phyloP scores from a whole-genome alignment of 2,888 invertebrate genomes.

The Digitonthophagus gazella region DNA sequence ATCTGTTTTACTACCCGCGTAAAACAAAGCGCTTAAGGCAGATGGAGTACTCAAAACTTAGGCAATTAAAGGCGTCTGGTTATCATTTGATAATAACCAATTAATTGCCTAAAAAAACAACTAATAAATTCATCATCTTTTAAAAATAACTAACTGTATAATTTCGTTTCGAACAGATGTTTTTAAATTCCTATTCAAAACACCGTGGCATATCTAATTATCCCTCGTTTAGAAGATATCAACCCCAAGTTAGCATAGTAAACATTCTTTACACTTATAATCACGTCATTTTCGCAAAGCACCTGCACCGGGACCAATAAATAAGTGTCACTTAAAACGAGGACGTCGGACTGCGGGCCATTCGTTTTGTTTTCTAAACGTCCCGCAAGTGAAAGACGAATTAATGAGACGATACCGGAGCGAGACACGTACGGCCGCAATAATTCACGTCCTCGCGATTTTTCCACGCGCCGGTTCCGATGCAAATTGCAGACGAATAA shows the following conservation, averaged over 20 bases:
- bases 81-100: no score
- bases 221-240: not conserved
- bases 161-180: not conserved
- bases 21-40: conserved; percentile 10
- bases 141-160: no score
- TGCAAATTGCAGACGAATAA: conserved; percentile 8
- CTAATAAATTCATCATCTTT: no score
- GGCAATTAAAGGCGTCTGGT: not conserved
- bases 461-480: not conserved
- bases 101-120: no score
- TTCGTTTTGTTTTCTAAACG: not conserved
- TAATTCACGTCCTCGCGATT: not conserved
- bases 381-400: not conserved
- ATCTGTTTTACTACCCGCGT: conserved; percentile 5
- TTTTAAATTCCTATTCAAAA: not conserved
- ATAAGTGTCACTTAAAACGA: not conserved
- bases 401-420: not conserved
- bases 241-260: not conserved
- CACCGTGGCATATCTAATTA: not conserved
- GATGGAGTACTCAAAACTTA: not conserved
- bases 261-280: not conserved
- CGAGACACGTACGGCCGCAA: not conserved
- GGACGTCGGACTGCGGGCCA: not conserved
- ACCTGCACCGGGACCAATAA: not conserved
- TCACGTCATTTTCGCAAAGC: not conserved